Evolutionary conservation across 2,888 invertebrate genomes (phyloP), one percentile per base, ranked within the genome.

Genomic region (Podabrus alpinus): DNA sequence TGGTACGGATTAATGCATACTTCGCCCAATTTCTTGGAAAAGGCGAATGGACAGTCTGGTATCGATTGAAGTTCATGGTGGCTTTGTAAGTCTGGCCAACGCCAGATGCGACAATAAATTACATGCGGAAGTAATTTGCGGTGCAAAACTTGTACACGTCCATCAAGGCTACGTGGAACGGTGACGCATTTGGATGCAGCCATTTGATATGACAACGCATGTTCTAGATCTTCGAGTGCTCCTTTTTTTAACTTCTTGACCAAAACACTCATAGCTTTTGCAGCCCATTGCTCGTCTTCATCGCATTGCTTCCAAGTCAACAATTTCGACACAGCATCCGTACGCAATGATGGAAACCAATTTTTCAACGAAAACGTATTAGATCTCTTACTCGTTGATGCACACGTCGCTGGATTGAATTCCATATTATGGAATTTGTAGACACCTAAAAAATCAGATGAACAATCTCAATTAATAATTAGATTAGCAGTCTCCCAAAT

Each of bases 1-100:
- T 99, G 99, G 88, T 99, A 99, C 0, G 99, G 99, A 89, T 99
- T 99, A 83, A 99, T 99, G 90, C 99, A 99, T 71, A 99, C 98
- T 89, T 99, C 98, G 86, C 97, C 98, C 86, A 98, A 97, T 88
- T 98, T 98, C 59, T 97, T 95, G 82, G 95, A 96, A 88, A 98
- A 99, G 17, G 99, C 97, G 88, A 92, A 98, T 87, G 97, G 95
- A 89, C 99, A 99, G 81, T 94, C 91, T 85, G 98, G 98, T 71
- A 98, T 89, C 0, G 98, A 97, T 87, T 98, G 98, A 11, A 99
- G 90, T 89, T 99, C 99, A 86, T 99, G 99, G 86, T 99, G 99
- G 81, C 96, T 97, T 87, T 98, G 98, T 4, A 99, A 90, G 88
- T 99, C 99, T 0, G 99, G 99, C 99, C 99, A 99, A 78, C 99